Evolutionary conservation across 2,113 vertebrate genomes (phyloP).

Genomic region (Machaerirhynchus nigripectus): DNA sequence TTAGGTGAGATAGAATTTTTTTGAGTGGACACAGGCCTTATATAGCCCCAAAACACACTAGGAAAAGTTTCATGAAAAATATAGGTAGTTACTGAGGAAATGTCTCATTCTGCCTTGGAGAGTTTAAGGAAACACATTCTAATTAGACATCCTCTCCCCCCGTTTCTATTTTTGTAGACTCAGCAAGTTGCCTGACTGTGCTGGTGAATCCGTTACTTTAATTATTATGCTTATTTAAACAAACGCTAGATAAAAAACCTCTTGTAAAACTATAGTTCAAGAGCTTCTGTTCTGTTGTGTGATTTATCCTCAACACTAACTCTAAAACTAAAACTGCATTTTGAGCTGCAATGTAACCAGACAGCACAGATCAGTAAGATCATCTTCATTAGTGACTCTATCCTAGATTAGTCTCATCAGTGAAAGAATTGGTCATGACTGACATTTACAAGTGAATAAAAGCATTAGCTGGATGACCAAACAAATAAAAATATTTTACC

Average conservation of each 20-base stretch:
- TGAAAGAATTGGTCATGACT: neutral
- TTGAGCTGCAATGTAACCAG: neutral
- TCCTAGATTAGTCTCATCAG: constrained; percentile 13
- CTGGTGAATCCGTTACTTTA: neutral
- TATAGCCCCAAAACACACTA: neutral
- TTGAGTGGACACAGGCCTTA: neutral
- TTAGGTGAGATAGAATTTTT: neutral
- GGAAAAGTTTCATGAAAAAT: neutral
- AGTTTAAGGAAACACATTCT: neutral
- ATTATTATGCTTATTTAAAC: neutral
- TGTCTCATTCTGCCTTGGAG: neutral
- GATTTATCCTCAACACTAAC: neutral
- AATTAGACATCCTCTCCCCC: neutral
- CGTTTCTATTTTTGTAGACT: neutral
- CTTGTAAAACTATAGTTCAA: neutral
- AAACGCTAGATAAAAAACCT: neutral
- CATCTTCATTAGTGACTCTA: constrained; percentile 20
- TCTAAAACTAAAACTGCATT: neutral
- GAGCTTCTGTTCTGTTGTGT: neutral
- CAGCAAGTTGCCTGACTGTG: neutral
- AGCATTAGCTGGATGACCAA: neutral
- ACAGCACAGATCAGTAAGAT: constrained; percentile 11
- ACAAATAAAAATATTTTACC: neutral
- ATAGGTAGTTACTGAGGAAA: neutral
- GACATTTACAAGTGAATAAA: constrained; percentile 7